Conservation (phyloP, 2,797 vertebrate species). For the Mycteria americana region DNA sequence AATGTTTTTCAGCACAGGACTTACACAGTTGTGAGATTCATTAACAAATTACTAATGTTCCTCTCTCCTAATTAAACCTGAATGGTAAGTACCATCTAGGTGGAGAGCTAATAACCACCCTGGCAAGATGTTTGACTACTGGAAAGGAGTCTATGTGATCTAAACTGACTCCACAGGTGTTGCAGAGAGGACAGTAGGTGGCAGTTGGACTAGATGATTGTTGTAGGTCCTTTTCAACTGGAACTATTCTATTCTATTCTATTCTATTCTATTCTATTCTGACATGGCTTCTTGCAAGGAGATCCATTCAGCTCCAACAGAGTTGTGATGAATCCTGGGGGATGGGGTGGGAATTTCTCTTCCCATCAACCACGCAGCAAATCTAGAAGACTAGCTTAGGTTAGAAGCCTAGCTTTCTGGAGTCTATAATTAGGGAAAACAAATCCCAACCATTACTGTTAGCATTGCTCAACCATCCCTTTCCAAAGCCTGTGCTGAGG, state of each 20-base stretch:
- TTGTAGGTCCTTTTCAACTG: neutral
- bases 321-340: neutral
- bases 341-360: neutral
- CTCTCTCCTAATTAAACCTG: neutral
- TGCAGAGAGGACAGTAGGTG: neutral
- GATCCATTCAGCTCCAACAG: neutral
- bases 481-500: neutral
- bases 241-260: neutral
- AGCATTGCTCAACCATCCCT: neutral
- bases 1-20: neutral
- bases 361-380: neutral
- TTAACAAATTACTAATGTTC: neutral
- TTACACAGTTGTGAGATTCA: neutral
- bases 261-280: neutral
- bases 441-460: neutral
- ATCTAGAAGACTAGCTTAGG: neutral
- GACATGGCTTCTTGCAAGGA: neutral
- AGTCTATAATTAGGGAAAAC: neutral
- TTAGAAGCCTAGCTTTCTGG: neutral
- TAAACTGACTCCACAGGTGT: neutral
- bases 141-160: neutral
- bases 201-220: neutral
- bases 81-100: neutral
- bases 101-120: neutral
- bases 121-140: neutral